Percentiles rank a stretch among this genome's conserved stretches.
phyloP scores from a whole-genome alignment of 2,113 vertebrate genomes.

The Brachyistius frenatus region DNA sequence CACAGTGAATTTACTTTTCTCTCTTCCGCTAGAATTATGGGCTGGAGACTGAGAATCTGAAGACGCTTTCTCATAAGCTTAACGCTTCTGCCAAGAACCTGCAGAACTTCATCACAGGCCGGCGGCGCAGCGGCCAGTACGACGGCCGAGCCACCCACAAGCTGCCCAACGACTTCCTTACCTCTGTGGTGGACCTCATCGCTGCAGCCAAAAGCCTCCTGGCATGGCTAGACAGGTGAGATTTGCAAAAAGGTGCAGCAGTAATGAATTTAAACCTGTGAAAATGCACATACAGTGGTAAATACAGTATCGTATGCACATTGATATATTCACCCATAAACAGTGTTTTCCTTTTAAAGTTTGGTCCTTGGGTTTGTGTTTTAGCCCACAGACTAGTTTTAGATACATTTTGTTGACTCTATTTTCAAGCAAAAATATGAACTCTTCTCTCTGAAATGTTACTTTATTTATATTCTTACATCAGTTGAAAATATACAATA shows the following conservation, averaged over 20 bases:
- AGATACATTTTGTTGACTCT: no score
- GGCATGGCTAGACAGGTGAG: conserved; percentile 96
- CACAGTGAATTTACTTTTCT: conserved; percentile 24
- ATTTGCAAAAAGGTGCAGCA: conserved; percentile 53
- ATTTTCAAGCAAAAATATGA: no score
- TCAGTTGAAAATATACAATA: background rate
- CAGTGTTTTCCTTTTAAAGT: background rate
- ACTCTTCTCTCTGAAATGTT: no score
- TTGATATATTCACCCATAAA: background rate
- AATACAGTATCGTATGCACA: background rate
- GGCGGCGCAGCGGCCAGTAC: conserved; percentile 89
- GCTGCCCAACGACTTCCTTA: conserved; percentile 95
- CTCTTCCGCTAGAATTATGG: conserved; percentile 91
- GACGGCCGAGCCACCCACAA: conserved; percentile 91
- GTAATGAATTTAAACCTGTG: background rate
- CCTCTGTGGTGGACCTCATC: conserved; percentile 97
- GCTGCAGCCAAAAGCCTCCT: conserved; percentile 95
- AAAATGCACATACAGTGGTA: background rate
- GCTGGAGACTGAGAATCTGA: conserved; percentile 97
- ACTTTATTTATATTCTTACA: background rate
- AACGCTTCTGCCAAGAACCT: conserved; percentile 93
- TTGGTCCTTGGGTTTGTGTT: background rate
- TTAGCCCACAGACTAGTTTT: no score
- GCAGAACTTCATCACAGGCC: conserved; percentile 93
- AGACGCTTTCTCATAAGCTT: conserved; percentile 94